Evolutionary conservation across 2,113 vertebrate genomes (phyloP).

Genomic region (Hyperopisus bebe): DNA sequence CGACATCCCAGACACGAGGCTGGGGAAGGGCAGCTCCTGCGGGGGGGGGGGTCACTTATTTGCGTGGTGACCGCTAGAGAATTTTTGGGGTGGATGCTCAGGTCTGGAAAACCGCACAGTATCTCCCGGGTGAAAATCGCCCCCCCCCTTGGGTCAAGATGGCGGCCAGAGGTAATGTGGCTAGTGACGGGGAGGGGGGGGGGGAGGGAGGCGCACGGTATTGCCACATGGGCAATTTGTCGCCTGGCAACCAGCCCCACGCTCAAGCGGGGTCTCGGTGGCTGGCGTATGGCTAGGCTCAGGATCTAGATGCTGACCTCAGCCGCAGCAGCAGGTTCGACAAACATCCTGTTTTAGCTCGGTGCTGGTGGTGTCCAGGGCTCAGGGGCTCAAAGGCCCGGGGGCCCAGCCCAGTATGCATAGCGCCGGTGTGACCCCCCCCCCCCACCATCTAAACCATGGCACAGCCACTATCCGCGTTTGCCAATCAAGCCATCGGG

Average conservation of each 20-base stretch:
- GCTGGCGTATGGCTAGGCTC: not conserved
- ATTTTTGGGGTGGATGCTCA: not conserved
- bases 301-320: not conserved
- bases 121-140: not conserved
- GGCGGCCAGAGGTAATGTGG: not conserved
- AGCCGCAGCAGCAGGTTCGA: not conserved
- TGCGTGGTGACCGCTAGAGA: not conserved
- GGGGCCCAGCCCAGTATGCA: not conserved
- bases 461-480: not conserved
- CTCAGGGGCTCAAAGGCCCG: not conserved
- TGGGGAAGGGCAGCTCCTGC: slow-evolving; percentile 29
- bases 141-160: not conserved
- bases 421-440: too few species aligned
- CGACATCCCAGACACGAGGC: slow-evolving; percentile 40
- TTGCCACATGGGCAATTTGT: not conserved
- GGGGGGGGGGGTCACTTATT: not conserved
- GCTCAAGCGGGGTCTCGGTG: not conserved
- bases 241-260: not conserved
- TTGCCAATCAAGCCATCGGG: slow-evolving; percentile 13
- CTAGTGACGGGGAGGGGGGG: not conserved
- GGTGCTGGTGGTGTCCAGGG: not conserved
- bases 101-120: not conserved
- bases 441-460: not conserved
- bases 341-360: not conserved
- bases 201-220: not conserved